Evolutionary conservation across 2,797 vertebrate genomes (phyloP), one percentile per base, ranked within the genome.

Genomic region (Falco cherrug): DNA sequence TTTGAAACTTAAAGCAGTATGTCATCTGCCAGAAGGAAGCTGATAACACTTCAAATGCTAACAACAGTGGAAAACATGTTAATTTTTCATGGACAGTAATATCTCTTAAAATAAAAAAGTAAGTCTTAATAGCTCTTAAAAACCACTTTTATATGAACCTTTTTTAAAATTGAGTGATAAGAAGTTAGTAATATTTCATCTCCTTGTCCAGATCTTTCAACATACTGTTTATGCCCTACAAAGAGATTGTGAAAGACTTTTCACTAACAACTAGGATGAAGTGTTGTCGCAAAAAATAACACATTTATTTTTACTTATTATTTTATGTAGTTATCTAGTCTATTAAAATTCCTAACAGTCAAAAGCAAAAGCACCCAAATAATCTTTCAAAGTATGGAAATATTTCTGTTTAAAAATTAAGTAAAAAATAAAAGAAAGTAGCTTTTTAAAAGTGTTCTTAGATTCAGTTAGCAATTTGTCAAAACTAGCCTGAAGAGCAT

Each of bases 1-100:
- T 85, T 90, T 92, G 87, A 84, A 95, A 88, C 61, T 65, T 80
- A 85, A 92, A 94, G 68, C 51, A 59, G 64, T 51, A 13, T 81
- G 56, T 85, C 83, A 89, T 48, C 68, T 75, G 77, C 35, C 33
- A 82, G 82, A 85, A 96, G 80, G 87, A 93, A 95, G 84, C 71
- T 59, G 94, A 70, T 56, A 85, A 85, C 68, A 50, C 93, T 95
- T 88, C 93, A 91, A 84, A 92, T 81, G 57, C 57, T 90, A 89
- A 78, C 82, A 73, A 75, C 87, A 69, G 41, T 54, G 82, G 90
- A 79, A 93, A 90, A 81, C 4, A 11, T 16, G 68, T 92, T 84
- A 63, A 39, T 68, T 60, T 90, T 95, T 93, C 68, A 96, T 43
- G 81, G 90, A 47, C 2, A 25, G 59, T 51, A 82, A 89, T 78